A percentile compares a stretch with the other conserved stretches of the same genome.
Evolutionary conservation across 2,797 vertebrate species (phyloP).

Genomic region (Loriculus beryllinus): DNA sequence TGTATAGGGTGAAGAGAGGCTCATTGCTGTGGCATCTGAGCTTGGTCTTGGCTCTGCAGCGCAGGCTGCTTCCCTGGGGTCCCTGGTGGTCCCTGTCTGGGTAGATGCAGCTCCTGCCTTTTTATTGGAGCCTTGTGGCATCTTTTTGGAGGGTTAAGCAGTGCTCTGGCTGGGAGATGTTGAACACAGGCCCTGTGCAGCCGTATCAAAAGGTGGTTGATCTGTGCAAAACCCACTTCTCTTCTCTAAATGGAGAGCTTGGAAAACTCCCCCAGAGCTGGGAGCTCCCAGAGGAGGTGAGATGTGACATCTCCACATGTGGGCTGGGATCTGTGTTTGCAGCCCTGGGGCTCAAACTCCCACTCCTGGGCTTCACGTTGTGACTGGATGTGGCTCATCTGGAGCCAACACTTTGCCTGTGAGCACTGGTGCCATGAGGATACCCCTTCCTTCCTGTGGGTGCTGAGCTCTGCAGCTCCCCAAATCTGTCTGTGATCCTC

Average conservation of each 20-base stretch:
- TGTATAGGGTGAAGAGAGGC: background rate
- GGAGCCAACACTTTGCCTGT: fast-evolving
- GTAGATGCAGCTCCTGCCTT: background rate
- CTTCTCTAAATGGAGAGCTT: background rate
- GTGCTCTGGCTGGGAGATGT: background rate
- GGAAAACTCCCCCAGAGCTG: background rate
- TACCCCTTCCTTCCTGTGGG: background rate
- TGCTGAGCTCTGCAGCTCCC: background rate
- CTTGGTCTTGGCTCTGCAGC: background rate
- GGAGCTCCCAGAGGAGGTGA: background rate
- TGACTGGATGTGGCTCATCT: background rate
- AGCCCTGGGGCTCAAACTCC: background rate
- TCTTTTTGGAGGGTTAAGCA: background rate
- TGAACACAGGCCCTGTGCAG: fast-evolving
- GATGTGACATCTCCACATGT: fast-evolving
- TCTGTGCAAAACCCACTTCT: background rate
- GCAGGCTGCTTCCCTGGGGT: background rate
- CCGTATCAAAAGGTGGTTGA: fast-evolving
- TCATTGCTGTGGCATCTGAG: background rate
- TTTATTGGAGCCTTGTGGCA: background rate
- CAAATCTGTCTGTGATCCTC: background rate
- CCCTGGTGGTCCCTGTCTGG: background rate
- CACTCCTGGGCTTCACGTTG: background rate
- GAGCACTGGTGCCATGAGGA: background rate
- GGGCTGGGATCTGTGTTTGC: background rate